These are phyloP conservation scores for Thymelicus sylvestris DNA, from an alignment of 2,888 invertebrate genomes.

Conservation along the genomic window DNA sequence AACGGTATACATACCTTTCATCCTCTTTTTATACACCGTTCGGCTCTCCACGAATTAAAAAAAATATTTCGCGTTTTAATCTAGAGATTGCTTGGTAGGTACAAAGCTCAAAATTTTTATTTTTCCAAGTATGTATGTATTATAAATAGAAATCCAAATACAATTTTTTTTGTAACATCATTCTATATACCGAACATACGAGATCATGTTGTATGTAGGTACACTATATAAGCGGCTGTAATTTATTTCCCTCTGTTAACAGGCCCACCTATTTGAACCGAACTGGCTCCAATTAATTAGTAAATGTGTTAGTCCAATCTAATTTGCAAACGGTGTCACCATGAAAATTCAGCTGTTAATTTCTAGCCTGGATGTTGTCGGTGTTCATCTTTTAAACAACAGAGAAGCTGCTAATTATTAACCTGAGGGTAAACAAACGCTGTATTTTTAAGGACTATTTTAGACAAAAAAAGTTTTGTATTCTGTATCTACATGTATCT, in stretches of 20 bases:
- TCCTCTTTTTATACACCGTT: too few species aligned
- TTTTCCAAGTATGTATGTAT: too few species aligned
- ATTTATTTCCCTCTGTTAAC: constrained; percentile 9
- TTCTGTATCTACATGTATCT: too few species aligned
- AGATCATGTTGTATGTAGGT: background rate
- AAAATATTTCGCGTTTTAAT: too few species aligned
- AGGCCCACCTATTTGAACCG: background rate
- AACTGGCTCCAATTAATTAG: constrained; percentile 12
- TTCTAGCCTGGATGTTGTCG: background rate
- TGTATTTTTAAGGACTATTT: background rate
- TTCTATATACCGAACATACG: background rate
- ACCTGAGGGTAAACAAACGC: too few species aligned
- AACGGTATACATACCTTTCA: too few species aligned
- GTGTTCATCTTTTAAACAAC: background rate
- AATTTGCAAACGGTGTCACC: background rate
- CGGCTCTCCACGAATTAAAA: too few species aligned
- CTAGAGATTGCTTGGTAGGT: too few species aligned
- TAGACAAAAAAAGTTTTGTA: background rate
- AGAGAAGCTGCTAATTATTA: too few species aligned
- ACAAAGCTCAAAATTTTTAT: too few species aligned
- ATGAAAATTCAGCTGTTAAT: background rate
- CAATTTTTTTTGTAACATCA: background rate
- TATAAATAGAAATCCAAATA: too few species aligned
- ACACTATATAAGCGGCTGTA: background rate
- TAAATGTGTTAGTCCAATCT: background rate